phyloP scores from a whole-genome alignment of 2,888 invertebrate genomes.

The Hipparchia semele region DNA sequence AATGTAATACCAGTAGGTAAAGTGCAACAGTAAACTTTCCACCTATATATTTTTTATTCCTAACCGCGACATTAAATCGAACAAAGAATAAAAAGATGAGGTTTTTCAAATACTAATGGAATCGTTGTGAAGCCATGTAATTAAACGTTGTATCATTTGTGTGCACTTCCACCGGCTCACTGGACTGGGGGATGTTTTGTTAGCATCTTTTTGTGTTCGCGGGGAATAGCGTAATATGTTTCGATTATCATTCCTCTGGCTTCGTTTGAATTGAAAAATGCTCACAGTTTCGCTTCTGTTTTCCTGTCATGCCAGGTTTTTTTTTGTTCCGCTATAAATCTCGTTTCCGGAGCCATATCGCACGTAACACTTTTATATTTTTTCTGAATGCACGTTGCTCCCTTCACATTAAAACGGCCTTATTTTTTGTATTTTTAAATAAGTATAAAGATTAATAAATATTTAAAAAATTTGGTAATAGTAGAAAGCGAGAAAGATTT shows the following conservation, averaged over 20 bases:
- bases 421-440: not conserved
- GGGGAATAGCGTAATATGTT: constrained; percentile 63
- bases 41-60: not conserved
- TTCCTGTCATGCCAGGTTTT: constrained; percentile 38
- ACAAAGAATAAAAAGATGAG: constrained; percentile 9
- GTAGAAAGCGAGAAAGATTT: too few relatives aligned
- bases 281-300: constrained; percentile 43
- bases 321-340: constrained; percentile 43
- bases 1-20: too few relatives aligned
- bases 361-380: constrained; percentile 25
- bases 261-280: constrained; percentile 66
- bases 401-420: constrained; percentile 6
- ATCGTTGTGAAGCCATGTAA: constrained; percentile 23
- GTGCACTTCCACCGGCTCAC: constrained; percentile 22
- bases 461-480: too few relatives aligned
- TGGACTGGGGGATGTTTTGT: constrained; percentile 47
- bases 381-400: constrained; percentile 21
- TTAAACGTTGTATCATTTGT: constrained; percentile 26
- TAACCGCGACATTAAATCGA: not conserved
- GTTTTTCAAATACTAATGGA: constrained; percentile 19
- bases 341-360: constrained; percentile 42
- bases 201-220: constrained; percentile 54
- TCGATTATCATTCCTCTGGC: constrained; percentile 62
- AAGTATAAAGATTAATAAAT: not conserved
- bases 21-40: too few relatives aligned